Percentiles rank a stretch among this genome's conserved stretches.
Evolutionary conservation across 2,797 vertebrate genomes (phyloP).

Genomic region (Gymnodraco acuticeps): DNA sequence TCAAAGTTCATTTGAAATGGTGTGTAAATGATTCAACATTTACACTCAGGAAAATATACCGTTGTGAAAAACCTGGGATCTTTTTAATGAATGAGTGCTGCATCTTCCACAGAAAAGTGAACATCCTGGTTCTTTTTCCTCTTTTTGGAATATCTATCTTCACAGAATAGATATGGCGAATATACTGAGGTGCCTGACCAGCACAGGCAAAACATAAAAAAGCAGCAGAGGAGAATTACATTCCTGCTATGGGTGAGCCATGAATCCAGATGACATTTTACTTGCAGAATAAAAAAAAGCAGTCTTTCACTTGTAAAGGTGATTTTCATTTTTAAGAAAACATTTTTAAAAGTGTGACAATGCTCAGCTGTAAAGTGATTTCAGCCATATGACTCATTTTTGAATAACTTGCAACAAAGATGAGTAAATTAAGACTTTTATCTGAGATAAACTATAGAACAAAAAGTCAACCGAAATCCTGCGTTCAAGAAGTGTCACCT

Average conservation of each 20-base stretch:
- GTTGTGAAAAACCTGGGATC: background rate
- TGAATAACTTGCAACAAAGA: background rate
- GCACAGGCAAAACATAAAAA: slow-evolving; percentile 14
- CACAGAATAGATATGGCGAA: background rate
- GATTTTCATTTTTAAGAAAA: background rate
- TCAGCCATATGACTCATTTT: background rate
- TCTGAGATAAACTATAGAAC: background rate
- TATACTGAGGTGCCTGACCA: background rate
- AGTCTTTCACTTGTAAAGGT: slow-evolving; percentile 1
- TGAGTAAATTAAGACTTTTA: background rate
- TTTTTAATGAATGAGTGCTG: background rate
- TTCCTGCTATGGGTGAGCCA: background rate
- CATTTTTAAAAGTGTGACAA: background rate
- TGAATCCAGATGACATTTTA: background rate
- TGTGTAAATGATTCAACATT: background rate
- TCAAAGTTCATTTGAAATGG: background rate
- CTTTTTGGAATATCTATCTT: background rate
- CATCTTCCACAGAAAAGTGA: slow-evolving; percentile 1
- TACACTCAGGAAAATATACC: background rate
- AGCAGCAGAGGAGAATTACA: background rate
- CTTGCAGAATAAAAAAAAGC: background rate
- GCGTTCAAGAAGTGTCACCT: background rate
- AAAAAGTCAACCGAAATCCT: background rate
- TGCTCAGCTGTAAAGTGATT: background rate
- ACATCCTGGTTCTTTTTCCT: background rate